Evolutionary conservation across 2,888 invertebrate species (phyloP), one percentile per base, ranked within the genome.

Genomic region (Thecocarcelia acutangulata): DNA sequence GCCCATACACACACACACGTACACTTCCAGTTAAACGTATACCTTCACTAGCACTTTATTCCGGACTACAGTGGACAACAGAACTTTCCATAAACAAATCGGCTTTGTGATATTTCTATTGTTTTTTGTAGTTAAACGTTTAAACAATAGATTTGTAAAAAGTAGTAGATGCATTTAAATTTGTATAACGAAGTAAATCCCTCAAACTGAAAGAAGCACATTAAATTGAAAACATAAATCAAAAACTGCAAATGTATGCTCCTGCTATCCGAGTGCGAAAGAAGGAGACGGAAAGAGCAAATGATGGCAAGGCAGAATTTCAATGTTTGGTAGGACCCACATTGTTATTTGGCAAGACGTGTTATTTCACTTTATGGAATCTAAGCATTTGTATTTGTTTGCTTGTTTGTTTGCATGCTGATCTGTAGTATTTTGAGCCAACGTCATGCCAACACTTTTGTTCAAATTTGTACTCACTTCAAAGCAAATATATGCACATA

Each of bases 141-240:
- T 69, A 76, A 80, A 80, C 75, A 80, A 76, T 79, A 70, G 80
- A 56, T 72, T 17, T 24, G 21, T 37, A 56, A 48, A 80, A 54
- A 59, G 50, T 48, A 46, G 37, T 17, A 19, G 19, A 59, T 46
- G 37, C 52, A 52, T 50, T 69, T 73, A 42, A 69, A 73, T 77
- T 48, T 61, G 52, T 70, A 56, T 46, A 50, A 52, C 59, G 12
- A 58, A 5, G 37, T 58, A 58, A 70, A 58, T 12, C 37, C 28
- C 8, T 52, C 1, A 50, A 44, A 28, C 3, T 3, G 5, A 11
- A 17, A 19, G 61, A 42, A 54, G 44, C 44, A 40, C 15, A 0
- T 44, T 75, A 42, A 70, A 63, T 37, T 46, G n/a, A 12, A 11
- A 17, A 17, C 73, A 77, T 69, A 61, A 63, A 70, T 54, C 44